phyloP scores from a whole-genome alignment of 2,797 vertebrate genomes.

The Peromyscus attwateri region DNA sequence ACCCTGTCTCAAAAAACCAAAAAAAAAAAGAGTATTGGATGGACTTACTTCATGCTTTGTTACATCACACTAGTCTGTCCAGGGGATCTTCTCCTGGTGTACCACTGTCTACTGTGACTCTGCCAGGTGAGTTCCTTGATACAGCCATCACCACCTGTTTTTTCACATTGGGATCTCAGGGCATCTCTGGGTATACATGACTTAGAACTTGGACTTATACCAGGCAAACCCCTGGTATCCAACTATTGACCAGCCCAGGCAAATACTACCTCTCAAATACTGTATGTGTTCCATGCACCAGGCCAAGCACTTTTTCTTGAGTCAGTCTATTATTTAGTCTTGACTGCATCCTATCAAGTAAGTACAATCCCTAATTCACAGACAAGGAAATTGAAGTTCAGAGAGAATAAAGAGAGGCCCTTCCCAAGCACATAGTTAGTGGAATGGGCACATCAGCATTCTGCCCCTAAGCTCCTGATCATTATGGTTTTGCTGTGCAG shows the following conservation, averaged over 20 bases:
- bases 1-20: no score
- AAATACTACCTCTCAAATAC: neutral
- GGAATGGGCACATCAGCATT: conserved; percentile 16
- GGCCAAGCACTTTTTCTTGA: neutral
- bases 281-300: neutral
- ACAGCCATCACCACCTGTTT: neutral
- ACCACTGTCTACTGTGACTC: neutral
- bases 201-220: neutral
- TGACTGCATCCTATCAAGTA: neutral
- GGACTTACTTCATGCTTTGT: neutral
- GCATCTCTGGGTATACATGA: neutral
- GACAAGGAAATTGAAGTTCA: conserved; percentile 9
- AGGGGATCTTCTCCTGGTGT: neutral
- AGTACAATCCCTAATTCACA: conserved; percentile 7
- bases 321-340: neutral
- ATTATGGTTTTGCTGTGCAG: neutral
- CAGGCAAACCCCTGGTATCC: neutral
- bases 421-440: conserved; percentile 41
- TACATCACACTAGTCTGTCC: neutral
- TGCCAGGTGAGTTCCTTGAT: neutral
- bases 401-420: conserved; percentile 33
- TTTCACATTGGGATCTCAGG: neutral
- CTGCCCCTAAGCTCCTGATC: neutral
- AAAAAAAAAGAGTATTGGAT: no score
- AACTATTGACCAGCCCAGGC: neutral